Percentiles rank a stretch among this genome's conserved stretches.
These are phyloP conservation scores for Sebastes diaconus DNA, from an alignment of 2,797 vertebrate species.

Conservation along the genomic window DNA sequence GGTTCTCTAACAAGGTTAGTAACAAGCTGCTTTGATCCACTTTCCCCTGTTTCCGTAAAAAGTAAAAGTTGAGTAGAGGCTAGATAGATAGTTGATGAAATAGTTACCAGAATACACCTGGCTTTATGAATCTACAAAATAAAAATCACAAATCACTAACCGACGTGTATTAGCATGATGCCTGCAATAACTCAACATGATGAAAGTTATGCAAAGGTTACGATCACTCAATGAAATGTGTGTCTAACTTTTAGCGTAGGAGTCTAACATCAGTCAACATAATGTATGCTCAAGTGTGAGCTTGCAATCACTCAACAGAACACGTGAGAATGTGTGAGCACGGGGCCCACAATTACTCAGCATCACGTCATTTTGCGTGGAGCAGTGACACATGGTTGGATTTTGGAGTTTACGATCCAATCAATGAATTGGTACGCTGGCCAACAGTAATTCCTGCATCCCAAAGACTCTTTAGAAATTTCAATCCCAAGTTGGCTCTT, in stretches of 20 bases:
- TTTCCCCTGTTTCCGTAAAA: background rate
- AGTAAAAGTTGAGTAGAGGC: background rate
- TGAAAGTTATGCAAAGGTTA: background rate
- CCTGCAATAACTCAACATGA: background rate
- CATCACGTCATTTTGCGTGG: background rate
- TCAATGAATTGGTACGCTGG: background rate
- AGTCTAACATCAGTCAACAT: background rate
- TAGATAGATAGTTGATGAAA: background rate
- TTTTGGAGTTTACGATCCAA: background rate
- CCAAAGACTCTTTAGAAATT: background rate
- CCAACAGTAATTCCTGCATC: background rate
- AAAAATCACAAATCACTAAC: background rate
- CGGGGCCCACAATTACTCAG: background rate
- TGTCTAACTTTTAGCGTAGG: no score
- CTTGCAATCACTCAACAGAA: background rate
- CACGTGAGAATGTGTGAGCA: background rate
- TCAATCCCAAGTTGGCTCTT: background rate
- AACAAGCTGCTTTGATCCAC: constrained; percentile 1
- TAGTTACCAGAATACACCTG: background rate
- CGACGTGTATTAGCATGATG: background rate
- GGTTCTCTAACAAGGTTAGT: background rate
- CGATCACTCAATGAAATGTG: background rate
- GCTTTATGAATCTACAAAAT: background rate
- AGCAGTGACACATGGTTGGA: background rate
- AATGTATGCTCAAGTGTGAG: background rate